Percentiles rank a stretch among this genome's conserved stretches.
Conservation (phyloP, 1,140 invertebrate genomes). For the Matsumurasca onukii region DNA sequence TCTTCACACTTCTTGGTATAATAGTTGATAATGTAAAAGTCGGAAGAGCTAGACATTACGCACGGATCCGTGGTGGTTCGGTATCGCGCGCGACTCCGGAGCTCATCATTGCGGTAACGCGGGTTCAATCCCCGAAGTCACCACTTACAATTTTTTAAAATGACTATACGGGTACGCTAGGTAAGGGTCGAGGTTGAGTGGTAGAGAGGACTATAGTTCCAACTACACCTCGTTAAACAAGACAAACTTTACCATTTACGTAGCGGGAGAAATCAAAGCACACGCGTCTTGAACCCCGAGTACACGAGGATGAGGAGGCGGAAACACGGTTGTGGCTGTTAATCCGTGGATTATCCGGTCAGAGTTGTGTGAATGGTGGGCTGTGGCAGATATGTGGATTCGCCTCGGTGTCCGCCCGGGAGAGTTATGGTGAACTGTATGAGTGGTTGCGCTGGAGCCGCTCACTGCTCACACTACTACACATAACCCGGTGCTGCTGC, state of each 20-base stretch:
- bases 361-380: background rate
- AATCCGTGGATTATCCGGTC: background rate
- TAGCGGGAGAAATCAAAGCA: background rate
- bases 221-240: background rate
- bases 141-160: no score
- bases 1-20: no score
- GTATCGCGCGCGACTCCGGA: no score
- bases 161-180: no score
- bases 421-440: background rate
- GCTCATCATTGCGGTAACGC: no score
- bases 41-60: no score
- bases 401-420: background rate
- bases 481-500: no score
- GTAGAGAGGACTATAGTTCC: background rate
- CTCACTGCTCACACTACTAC: no score
- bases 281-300: background rate
- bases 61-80: no score
- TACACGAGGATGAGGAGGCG: background rate
- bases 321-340: background rate
- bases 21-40: no score
- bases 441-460: background rate
- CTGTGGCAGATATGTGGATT: constrained; percentile 4
- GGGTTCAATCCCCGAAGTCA: no score
- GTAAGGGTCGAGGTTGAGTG: background rate
- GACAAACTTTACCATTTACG: background rate